These are phyloP conservation scores for Turritopsis dohrnii DNA, from an alignment of 30 jellyfish, hydroid and myxozoan genomes.

Conservation along the genomic window DNA sequence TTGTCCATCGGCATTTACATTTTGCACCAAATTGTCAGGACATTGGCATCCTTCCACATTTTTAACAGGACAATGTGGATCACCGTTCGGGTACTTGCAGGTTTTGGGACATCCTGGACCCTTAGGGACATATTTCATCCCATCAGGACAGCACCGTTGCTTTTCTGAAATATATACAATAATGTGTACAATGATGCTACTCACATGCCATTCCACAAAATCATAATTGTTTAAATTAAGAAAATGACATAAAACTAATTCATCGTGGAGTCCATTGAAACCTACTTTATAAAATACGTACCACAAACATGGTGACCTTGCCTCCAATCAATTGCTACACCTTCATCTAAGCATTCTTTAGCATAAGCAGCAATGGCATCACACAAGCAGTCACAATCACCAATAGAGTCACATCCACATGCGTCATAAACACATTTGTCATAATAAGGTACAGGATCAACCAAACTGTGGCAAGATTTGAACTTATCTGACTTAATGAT, in stretches of 20 bases:
- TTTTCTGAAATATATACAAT: slow-evolving; percentile 14
- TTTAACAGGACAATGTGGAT: slow-evolving; percentile 24
- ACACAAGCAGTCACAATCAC: slow-evolving; percentile 79
- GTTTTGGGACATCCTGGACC: slow-evolving; percentile 70
- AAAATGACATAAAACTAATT: background rate
- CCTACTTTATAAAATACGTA: slow-evolving; percentile 19
- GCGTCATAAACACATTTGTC: slow-evolving; percentile 71
- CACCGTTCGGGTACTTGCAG: slow-evolving; percentile 40
- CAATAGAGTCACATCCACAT: slow-evolving; percentile 73
- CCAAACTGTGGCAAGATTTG: slow-evolving; percentile 52
- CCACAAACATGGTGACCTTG: slow-evolving; percentile 61
- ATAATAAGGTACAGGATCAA: slow-evolving; percentile 59
- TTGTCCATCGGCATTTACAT: slow-evolving; percentile 19
- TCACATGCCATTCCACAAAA: no score
- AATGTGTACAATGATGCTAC: background rate
- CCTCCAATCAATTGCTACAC: slow-evolving; percentile 58
- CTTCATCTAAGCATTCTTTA: slow-evolving; percentile 47
- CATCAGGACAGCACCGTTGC: slow-evolving; percentile 53
- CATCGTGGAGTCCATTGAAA: background rate
- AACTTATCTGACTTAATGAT: slow-evolving; percentile 47
- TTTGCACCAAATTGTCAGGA: slow-evolving; percentile 53
- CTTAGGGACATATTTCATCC: slow-evolving; percentile 46
- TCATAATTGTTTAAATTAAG: background rate
- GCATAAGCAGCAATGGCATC: slow-evolving; percentile 73
- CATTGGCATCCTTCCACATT: slow-evolving; percentile 83